These are phyloP conservation scores for Acanthoscelides obtectus DNA, from an alignment of 2,888 invertebrate genomes.

Conservation along the genomic window DNA sequence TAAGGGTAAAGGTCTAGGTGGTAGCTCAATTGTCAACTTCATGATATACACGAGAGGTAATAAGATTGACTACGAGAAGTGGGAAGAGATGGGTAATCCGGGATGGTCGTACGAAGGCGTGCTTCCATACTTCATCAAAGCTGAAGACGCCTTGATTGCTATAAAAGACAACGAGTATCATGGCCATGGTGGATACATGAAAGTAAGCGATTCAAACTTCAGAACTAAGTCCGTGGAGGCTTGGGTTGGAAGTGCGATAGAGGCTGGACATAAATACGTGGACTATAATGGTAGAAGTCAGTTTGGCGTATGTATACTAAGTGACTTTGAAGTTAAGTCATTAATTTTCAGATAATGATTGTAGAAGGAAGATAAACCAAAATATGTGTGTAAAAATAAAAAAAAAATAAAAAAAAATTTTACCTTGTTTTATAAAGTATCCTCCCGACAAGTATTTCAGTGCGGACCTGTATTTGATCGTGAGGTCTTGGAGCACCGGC, in stretches of 20 bases:
- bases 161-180: slow-evolving; percentile 46
- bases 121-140: slow-evolving; percentile 45
- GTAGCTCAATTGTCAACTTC: slow-evolving; percentile 1
- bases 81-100: slow-evolving; percentile 61
- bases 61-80: slow-evolving; percentile 2
- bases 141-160: slow-evolving; percentile 40
- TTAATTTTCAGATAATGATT: too few species aligned
- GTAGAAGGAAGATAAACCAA: too few species aligned
- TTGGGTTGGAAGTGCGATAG: slow-evolving; percentile 58
- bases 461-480: too few species aligned
- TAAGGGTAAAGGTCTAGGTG: slow-evolving; percentile 3
- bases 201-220: slow-evolving; percentile 39
- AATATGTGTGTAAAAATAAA: too few species aligned
- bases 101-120: slow-evolving; percentile 53
- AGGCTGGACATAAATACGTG: slow-evolving; percentile 61
- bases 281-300: slow-evolving; percentile 65
- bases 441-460: too few species aligned
- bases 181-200: slow-evolving; percentile 43
- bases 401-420: too few species aligned
- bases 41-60: slow-evolving; percentile 4
- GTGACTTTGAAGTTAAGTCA: too few species aligned
- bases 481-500: too few species aligned
- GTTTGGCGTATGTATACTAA: slow-evolving; percentile 49
- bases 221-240: slow-evolving; percentile 50
- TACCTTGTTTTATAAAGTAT: too few species aligned